These are phyloP conservation scores for Rattus norvegicus DNA, from an alignment of 2,113 vertebrate genomes.

Conservation along the genomic window DNA sequence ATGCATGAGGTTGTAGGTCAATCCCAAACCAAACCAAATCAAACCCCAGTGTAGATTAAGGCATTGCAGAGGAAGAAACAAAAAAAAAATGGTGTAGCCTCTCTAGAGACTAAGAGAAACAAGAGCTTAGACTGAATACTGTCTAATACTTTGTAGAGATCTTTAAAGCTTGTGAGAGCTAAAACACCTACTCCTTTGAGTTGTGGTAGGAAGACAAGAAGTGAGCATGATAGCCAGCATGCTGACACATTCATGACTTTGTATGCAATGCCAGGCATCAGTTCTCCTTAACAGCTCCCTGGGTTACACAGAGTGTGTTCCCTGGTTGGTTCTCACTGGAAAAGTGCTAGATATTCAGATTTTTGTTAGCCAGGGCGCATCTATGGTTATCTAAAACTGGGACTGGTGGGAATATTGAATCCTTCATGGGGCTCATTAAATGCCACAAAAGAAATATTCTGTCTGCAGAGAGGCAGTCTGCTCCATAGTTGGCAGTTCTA, in stretches of 20 bases:
- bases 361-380: not conserved
- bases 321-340: not conserved
- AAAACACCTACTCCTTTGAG: not conserved
- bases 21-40: not conserved
- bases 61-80: not conserved
- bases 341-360: not conserved
- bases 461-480: not conserved
- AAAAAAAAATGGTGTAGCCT: not conserved
- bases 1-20: not conserved
- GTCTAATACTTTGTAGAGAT: not conserved
- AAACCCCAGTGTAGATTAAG: not conserved
- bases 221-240: not conserved
- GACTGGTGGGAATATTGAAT: not conserved
- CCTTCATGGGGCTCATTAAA: not conserved
- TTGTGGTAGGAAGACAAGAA: not conserved
- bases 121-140: not conserved
- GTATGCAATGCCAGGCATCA: not conserved
- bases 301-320: not conserved
- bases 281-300: not conserved
- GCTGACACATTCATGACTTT: slow-evolving; percentile 17
- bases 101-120: not conserved
- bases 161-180: not conserved
- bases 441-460: not conserved
- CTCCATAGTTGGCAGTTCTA: not conserved
- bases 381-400: not conserved